A percentile compares a stretch with the other conserved stretches of the same genome.
phyloP scores from a whole-genome alignment of 1,140 invertebrate species.

The Microplitis mediator region DNA sequence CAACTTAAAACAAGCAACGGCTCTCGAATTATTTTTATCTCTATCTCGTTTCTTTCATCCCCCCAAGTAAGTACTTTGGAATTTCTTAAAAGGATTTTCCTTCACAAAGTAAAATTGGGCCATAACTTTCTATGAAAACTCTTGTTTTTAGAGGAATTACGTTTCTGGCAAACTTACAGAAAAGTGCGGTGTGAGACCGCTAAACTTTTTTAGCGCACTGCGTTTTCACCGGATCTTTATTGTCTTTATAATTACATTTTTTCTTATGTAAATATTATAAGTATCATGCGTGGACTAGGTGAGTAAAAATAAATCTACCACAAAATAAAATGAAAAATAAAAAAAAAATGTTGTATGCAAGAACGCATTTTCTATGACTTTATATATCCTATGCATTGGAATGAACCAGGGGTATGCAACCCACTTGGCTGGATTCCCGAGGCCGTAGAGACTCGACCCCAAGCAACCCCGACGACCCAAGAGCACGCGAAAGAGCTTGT shows the following conservation, averaged over 20 bases:
- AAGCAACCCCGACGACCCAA: constrained; percentile 32
- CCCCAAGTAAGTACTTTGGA: too few species aligned
- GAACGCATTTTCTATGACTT: neutral
- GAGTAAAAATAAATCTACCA: too few species aligned
- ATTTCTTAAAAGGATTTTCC: too few species aligned
- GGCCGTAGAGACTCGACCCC: constrained; percentile 28
- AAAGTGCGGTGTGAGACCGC: neutral
- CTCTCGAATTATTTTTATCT: too few species aligned
- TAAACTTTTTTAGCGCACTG: neutral
- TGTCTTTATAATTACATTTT: neutral
- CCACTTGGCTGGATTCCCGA: constrained; percentile 50
- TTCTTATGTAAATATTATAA: too few species aligned
- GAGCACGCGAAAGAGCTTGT: constrained; percentile 23
- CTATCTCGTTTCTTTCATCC: too few species aligned
- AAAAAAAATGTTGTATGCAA: neutral
- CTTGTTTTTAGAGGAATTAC: neutral
- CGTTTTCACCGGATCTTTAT: neutral
- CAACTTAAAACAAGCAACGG: too few species aligned
- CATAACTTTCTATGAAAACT: too few species aligned
- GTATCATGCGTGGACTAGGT: too few species aligned
- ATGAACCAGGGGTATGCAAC: constrained; percentile 32
- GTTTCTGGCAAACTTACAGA: constrained; percentile 1
- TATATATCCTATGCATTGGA: neutral
- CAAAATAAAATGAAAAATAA: neutral
- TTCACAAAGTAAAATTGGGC: too few species aligned